Conservation (phyloP, 2,797 vertebrate species). For the Chrosomus eos region DNA sequence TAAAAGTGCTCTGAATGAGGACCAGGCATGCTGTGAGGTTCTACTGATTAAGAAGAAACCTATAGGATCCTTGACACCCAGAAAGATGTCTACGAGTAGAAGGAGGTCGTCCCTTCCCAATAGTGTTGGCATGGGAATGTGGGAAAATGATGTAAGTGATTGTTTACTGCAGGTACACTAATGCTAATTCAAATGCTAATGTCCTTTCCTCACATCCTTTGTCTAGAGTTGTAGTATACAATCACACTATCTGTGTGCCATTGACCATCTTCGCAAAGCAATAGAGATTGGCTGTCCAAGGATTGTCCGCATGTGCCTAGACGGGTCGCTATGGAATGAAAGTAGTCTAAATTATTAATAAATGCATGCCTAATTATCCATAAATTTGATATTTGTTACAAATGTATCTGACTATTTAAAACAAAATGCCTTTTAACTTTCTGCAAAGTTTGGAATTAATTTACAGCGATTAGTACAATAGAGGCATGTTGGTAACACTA, state of each 20-base stretch:
- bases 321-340: too few species aligned
- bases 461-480: too few species aligned
- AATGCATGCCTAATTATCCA: too few species aligned
- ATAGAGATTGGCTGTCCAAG: neutral
- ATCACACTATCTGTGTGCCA: neutral
- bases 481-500: too few species aligned
- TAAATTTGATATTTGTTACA: too few species aligned
- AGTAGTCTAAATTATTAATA: too few species aligned
- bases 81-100: slow-evolving; percentile 84
- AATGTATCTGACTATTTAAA: too few species aligned
- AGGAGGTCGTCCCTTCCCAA: slow-evolving; percentile 92
- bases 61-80: slow-evolving; percentile 84
- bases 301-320: too few species aligned
- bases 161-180: neutral
- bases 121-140: slow-evolving; percentile 86
- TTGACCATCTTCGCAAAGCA: neutral
- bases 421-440: too few species aligned
- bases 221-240: neutral
- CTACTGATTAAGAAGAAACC: slow-evolving; percentile 86
- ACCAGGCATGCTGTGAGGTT: slow-evolving; percentile 96
- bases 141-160: slow-evolving; percentile 79
- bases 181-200: too few species aligned
- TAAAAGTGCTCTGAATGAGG: slow-evolving; percentile 95
- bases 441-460: too few species aligned
- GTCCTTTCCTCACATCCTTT: neutral